These are phyloP conservation scores for Drosophila meridiana DNA, from an alignment of 2,888 invertebrate species.

Conservation along the genomic window DNA sequence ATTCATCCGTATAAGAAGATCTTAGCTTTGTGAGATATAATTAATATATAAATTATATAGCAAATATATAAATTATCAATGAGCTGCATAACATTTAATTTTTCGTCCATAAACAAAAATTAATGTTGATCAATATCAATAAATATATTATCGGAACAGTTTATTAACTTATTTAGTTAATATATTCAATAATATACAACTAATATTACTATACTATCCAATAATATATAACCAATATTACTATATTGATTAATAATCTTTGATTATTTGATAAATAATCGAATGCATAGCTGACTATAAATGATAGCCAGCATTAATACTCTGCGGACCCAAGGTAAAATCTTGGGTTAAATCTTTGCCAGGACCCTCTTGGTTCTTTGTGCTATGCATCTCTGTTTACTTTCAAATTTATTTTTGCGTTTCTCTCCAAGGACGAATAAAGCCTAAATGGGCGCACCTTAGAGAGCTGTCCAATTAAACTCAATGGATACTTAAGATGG, in stretches of 20 bases:
- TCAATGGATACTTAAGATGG: slow-evolving; percentile 39
- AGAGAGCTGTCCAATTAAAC: slow-evolving; percentile 56
- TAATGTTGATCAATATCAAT: no score
- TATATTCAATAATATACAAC: no score
- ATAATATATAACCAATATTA: no score
- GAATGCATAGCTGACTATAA: not conserved
- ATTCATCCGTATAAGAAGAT: no score
- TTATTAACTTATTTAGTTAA: no score
- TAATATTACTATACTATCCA: no score
- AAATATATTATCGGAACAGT: no score
- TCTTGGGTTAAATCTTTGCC: not conserved
- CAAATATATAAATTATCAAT: no score
- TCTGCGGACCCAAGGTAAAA: not conserved
- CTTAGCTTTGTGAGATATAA: no score
- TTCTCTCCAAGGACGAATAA: slow-evolving; percentile 4
- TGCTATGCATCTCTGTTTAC: slow-evolving; percentile 26
- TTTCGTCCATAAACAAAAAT: no score
- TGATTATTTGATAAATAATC: not conserved
- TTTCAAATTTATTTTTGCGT: slow-evolving; percentile 39
- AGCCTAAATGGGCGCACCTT: slow-evolving; percentile 17
- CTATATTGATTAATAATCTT: not conserved
- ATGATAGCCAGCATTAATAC: not conserved
- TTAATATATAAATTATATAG: no score
- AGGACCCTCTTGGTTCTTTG: not conserved
- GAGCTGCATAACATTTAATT: no score